These are phyloP conservation scores for Gymnocheta viridis DNA, from an alignment of 2,888 invertebrate species.

Conservation along the genomic window DNA sequence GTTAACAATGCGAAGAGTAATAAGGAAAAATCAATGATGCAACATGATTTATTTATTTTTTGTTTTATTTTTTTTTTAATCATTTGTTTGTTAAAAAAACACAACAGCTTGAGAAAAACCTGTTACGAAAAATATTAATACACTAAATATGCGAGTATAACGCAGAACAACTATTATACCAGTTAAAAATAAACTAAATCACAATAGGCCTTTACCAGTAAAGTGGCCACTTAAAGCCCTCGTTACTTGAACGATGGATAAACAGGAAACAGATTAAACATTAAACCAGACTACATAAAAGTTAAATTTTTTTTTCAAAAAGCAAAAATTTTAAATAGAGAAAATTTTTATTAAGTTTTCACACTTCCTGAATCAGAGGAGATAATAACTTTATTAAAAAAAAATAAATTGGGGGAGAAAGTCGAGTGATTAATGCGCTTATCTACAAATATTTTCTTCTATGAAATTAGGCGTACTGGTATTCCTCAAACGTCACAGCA, in stretches of 20 bases:
- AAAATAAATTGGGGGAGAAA: too few species aligned
- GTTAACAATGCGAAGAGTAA: conserved; percentile 12
- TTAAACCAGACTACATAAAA: not conserved
- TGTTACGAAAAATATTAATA: not conserved
- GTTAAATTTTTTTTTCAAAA: not conserved
- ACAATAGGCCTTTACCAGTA: not conserved
- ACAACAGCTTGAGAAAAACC: not conserved
- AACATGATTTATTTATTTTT: conserved; percentile 30
- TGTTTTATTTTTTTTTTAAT: not conserved
- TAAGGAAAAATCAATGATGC: conserved; percentile 42
- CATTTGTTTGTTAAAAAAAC: not conserved
- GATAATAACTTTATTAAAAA: too few species aligned
- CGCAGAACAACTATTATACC: not conserved
- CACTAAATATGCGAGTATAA: not conserved
- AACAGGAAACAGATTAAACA: conserved; percentile 15
- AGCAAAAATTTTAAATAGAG: not conserved
- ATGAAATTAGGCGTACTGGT: too few species aligned
- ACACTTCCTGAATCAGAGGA: not conserved
- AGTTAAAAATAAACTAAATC: conserved; percentile 24
- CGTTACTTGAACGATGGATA: not conserved
- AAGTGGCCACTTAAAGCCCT: not conserved
- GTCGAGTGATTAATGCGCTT: too few species aligned
- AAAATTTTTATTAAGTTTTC: not conserved
- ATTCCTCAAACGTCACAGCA: too few species aligned
- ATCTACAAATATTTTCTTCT: too few species aligned